A percentile compares a stretch with the other conserved stretches of the same genome.
Evolutionary conservation across 2,113 vertebrate species (phyloP).

Genomic region (Cottus gobio): DNA sequence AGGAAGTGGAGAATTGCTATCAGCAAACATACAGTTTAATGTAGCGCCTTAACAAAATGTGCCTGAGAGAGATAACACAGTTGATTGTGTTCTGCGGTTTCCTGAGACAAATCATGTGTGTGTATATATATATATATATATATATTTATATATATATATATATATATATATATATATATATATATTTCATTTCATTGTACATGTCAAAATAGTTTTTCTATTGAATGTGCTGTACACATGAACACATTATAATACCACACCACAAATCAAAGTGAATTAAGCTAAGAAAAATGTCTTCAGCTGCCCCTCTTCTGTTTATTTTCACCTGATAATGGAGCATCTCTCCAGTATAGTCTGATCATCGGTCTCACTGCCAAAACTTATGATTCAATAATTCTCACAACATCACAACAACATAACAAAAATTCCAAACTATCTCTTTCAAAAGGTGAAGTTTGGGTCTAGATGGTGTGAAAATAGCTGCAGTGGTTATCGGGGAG

Average conservation of each 20-base stretch:
- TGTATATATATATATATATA: background rate
- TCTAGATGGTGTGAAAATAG: constrained; percentile 51
- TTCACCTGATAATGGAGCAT: constrained; percentile 6
- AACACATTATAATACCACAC: background rate
- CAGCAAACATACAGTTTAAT: constrained; percentile 4
- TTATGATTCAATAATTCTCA: constrained; percentile 1
- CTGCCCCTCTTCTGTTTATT: background rate
- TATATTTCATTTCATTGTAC: background rate
- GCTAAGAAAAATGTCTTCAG: background rate
- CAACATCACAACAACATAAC: background rate
- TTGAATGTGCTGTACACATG: background rate
- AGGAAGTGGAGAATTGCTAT: background rate
- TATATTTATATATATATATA: background rate
- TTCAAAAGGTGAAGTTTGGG: constrained; percentile 28
- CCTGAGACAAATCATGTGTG: background rate
- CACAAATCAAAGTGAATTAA: constrained; percentile 7
- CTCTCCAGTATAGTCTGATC: background rate
- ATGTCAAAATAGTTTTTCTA: background rate
- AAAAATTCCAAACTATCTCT: constrained; percentile 12
- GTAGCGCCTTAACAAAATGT: background rate
- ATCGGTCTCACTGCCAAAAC: background rate
- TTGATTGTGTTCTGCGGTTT: background rate
- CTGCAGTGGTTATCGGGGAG: constrained; percentile 61
- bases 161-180: background rate
- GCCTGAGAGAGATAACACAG: background rate